Base-by-base conservation (phyloP, 2,888 invertebrate species). In the Campaea margaritaria region DNA sequence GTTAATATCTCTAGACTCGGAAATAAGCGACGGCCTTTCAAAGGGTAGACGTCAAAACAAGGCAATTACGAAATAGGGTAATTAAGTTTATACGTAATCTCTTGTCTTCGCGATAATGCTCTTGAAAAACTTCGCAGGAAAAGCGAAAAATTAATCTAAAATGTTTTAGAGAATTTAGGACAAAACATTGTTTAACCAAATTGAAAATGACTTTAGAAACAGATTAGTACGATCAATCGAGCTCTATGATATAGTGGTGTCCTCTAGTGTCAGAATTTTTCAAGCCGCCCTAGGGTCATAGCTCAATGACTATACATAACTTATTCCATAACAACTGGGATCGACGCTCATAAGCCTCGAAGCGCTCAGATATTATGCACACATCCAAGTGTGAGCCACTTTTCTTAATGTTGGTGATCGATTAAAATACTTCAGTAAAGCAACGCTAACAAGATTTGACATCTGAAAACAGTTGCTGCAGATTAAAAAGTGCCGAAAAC, bases 21-120 rank as follows among this genome's bases (percentile, higher is more conserved):
- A 88, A 89, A 87, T 86, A 85, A 82, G 84, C 85, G 86, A 81
- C 83, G 82, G 79, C 79, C 83, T 74, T 83, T 89, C 90, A 89
- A 90, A 91, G 90, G 85, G 89, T 89, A 86, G 80, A 88, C 89
- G 85, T 89, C 90, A 91, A 90, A 91, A 91, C 90, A 91, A 86
- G 85, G 85, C 89, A 91, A 91, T 92, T 90, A 91, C 81, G 82
- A 84, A 84, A 88, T 84, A 83, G 83, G 84, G 85, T 91, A 91
- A 91, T 91, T 89, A 87, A 84, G 84, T 90, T 86, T 86, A 80
- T 79, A 83, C 81, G 81, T 87, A 85, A 87, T 85, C 83, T 87
- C 78, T 80, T 82, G 79, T 77, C 80, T 85, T 80, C 77, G 68
- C 66, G 70, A 72, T 79, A 79, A 69, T 71, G 49, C 45, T 59